Base-by-base conservation (phyloP, 2,797 vertebrate genomes). In the Thalassophryne amazonica region DNA sequence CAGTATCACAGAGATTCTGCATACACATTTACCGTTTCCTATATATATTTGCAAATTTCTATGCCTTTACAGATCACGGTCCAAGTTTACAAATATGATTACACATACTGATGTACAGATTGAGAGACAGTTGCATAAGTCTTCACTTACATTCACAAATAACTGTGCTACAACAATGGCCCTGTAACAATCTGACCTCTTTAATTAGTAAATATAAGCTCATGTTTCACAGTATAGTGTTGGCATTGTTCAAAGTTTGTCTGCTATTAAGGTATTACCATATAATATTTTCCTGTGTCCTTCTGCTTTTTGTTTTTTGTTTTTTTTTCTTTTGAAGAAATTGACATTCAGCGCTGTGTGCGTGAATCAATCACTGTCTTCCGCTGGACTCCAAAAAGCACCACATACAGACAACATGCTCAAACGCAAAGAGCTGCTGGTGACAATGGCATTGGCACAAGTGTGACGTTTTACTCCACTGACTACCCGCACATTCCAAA, bases 311-410 rank as follows among this genome's bases (percentile, higher is more conserved):
- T 1, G 0, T 9, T 32, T 18, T 38, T 35, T 15, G 0, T 33
- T 10, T 1, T 0, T 9, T 32, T 18, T 38, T 35, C n/a, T 16
- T 27, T 0, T 31, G 8, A 74, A 98, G 97, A 99, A 87, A 97
- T 99, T 5, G 96, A 99, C 45, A 99, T 99, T 22, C 95, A 99
- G 36, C 93, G 94, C 7, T 99, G 97, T 18, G 97, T 99, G 7
- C 92, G 92, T n/a, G 96, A 99, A 80, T 99, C 97, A 0, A 94
- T 98, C 86, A 95, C 75, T 83, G 91, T 99, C 27, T 99, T 99
- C 73, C 94, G 94, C 79, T 98, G 96, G 94, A 97, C 93, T 1
- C 96, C 96, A 0, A 97, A 94, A 84, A 99, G 96, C 3, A 93
- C 95, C 10, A 99, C 97, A 0, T 99, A 92, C 61, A 70, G 96